phyloP scores from a whole-genome alignment of 1,140 invertebrate genomes.

The Hormaphis cornu region DNA sequence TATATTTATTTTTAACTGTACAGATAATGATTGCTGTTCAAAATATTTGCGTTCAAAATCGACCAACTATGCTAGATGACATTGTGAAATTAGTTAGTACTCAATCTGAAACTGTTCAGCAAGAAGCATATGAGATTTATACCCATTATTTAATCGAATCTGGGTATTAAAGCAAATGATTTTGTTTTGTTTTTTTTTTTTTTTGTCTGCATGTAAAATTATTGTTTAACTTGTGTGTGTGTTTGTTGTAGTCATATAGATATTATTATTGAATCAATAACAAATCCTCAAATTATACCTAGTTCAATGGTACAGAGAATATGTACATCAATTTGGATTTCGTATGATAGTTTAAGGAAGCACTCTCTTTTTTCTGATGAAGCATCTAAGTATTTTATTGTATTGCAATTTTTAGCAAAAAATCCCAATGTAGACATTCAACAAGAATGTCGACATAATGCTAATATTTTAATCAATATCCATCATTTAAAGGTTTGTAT shows the following conservation, averaged over 20 bases:
- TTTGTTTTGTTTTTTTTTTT: not conserved
- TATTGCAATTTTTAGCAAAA: constrained; percentile 23
- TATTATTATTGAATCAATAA: constrained; percentile 12
- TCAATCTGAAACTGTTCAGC: constrained; percentile 1
- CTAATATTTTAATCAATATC: constrained; percentile 8
- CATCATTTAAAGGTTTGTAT: constrained; percentile 1
- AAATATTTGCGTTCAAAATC: constrained; percentile 24
- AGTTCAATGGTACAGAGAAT: constrained; percentile 10
- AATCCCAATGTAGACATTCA: not conserved
- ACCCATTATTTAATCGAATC: not conserved
- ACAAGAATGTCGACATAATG: not conserved
- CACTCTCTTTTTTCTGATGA: not conserved
- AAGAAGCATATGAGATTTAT: constrained; percentile 26
- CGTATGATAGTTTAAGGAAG: constrained; percentile 18
- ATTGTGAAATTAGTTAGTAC: constrained; percentile 20
- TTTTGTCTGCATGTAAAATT: not conserved
- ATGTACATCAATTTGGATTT: constrained; percentile 22
- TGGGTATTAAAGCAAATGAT: not conserved
- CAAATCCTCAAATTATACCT: constrained; percentile 19
- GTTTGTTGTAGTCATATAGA: not conserved
- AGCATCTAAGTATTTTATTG: constrained; percentile 6
- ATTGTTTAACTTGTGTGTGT: not conserved
- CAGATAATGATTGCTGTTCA: constrained; percentile 23
- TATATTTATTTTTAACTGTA: not conserved
- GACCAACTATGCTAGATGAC: not conserved